Evolutionary conservation across 2,888 invertebrate species (phyloP), one percentile per base, ranked within the genome.

Genomic region (Apoderus coryli): DNA sequence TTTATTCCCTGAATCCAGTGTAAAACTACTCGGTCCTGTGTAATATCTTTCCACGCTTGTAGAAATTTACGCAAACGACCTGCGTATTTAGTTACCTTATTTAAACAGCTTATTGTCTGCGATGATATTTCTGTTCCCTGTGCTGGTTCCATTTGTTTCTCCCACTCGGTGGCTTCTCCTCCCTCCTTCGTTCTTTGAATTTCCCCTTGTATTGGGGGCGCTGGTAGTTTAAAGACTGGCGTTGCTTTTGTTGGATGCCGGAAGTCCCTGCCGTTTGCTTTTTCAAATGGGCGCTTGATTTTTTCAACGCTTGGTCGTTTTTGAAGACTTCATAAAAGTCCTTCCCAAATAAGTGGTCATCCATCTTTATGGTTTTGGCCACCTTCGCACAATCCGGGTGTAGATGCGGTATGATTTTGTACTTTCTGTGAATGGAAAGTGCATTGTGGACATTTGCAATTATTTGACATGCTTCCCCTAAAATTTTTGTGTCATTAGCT

Each of bases 401-500:
- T 14, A 31, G 14, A 25, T 31, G 15, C 11, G 31, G 15, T 14
- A 25, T 31, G 4, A 31, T 31, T 31, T 31, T 31, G 16, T 14
- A 26, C 25, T 15, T 31, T 15, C 33, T 12, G 25, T 33, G 33
- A 29, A 16, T 12, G n/a, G 29, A 33, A 19, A 33, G 14, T 2
- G 16, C 33, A 15, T 33, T 10, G 25, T 29, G 29, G 10, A 33
- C 25, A 14, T 29, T 33, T 4, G 14, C 16, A 13, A 33, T 24
- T 29, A 33, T 16, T 24, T 33, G 33, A 16, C 27, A 22, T 10
- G 23, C 28, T 10, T 32, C 28, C n/a, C 14, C 27, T 12, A 28
- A 22, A 13, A 14, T 22, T 32, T 22, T 32, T 12, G 14, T 9
- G 14, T 11, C 16, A 3, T 28, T 22, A 3, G 22, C 11, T 2